These are phyloP conservation scores for Pterocles burchelli DNA, from an alignment of 2,113 vertebrate genomes.

Conservation along the genomic window DNA sequence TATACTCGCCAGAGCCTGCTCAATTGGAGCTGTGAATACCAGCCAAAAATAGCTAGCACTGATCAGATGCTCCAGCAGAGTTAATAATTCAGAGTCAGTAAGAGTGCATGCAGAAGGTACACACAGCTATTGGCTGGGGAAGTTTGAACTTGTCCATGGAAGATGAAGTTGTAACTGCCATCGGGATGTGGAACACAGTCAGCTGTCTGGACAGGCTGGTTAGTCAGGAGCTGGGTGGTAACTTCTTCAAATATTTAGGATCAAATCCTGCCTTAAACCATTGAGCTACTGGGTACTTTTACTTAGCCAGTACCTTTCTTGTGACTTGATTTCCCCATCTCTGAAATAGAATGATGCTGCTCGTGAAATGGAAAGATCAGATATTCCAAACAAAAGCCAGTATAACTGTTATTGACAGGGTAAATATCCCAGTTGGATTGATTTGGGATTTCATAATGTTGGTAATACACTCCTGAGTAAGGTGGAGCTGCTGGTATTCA, in stretches of 20 bases:
- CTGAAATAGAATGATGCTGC: not conserved
- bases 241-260: not conserved
- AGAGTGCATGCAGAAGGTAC: not conserved
- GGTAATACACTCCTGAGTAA: not conserved
- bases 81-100: not conserved
- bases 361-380: not conserved
- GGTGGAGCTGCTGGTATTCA: not conserved
- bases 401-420: not conserved
- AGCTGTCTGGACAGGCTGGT: not conserved
- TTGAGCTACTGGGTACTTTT: not conserved
- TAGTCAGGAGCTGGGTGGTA: not conserved
- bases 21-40: not conserved
- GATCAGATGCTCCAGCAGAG: conserved; percentile 12
- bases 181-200: not conserved
- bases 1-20: conserved; percentile 8
- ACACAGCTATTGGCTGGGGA: not conserved
- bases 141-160: not conserved
- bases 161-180: not conserved
- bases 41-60: conserved; percentile 2
- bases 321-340: not conserved
- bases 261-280: not conserved
- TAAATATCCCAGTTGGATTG: not conserved
- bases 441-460: not conserved
- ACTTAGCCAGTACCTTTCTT: not conserved
- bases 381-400: not conserved